Evolutionary conservation across 2,888 invertebrate genomes (phyloP), one percentile per base, ranked within the genome.

Genomic region (Invenusta paracnida): DNA sequence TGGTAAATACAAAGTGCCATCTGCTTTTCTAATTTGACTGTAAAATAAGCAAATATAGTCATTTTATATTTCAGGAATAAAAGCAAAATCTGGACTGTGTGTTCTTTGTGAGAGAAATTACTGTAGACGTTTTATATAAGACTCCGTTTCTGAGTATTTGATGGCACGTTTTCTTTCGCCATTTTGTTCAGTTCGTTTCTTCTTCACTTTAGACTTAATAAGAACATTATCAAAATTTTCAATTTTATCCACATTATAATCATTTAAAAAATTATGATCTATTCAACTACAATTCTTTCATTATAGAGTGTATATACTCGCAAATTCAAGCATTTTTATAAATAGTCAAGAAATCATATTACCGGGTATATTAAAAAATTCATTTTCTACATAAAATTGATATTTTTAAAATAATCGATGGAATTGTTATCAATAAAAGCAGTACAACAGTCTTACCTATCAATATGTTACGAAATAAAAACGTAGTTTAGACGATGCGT

Each of bases 1-100:
- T 73, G 73, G 73, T 73, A 25, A 73, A 73, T 23, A 73, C 73
- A 73, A 73, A 73, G 73, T 73, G 73, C 73, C 73, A 5, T 73
- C 73, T 73, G 73, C 73, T 73, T 73, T 73, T 73, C 73, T 73
- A 73, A 73, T 73, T 73, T 73, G 73, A 73, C 73, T 13, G 73
- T 73, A 73, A 73, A 73, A 73, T 73, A 73, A 23, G 25, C 73
- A 73, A 73, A 73, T 5, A 23, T 73, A 73, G 73, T 73, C 73
- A 73, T 73, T 73, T 73, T 13, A 23, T 73, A 73, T 73, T 73
- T 73, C 73, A 73, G 73, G 73, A 73, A 73, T 25, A 48, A 48
- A 48, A 48, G 48, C 48, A 48, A 48, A 48, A 48, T 48, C 48
- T 48, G 48, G 48, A 48, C 48, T 48, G 48, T 11, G 48, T 48